Evolutionary conservation across 2,113 vertebrate genomes (phyloP).

Genomic region (Arvicanthis niloticus): DNA sequence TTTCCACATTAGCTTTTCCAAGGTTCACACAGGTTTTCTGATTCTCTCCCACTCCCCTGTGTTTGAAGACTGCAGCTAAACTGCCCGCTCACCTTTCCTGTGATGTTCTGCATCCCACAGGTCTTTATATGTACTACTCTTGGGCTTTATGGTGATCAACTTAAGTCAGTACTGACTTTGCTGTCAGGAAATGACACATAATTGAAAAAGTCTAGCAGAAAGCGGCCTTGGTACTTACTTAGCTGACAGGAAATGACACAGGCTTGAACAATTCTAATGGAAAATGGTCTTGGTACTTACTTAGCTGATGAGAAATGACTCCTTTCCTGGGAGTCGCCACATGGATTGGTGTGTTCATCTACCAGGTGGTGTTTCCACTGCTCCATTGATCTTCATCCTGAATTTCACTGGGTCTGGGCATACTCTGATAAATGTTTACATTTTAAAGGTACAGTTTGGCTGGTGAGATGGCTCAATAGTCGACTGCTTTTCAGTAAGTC

Average conservation of each 20-base stretch:
- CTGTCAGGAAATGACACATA: slow-evolving; percentile 21
- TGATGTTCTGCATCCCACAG: neutral
- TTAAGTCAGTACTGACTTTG: neutral
- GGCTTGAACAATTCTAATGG: neutral
- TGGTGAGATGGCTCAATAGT: no score
- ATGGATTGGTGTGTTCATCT: neutral
- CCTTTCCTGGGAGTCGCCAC: neutral
- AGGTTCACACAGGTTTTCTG: slow-evolving; percentile 1
- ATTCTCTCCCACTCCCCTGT: neutral
- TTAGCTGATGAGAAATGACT: slow-evolving; percentile 12
- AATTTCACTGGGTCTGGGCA: neutral
- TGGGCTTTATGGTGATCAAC: slow-evolving; percentile 7
- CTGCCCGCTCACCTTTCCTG: neutral
- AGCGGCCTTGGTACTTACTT: neutral
- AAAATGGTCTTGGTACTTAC: neutral
- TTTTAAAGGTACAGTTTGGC: slow-evolving; percentile 14
- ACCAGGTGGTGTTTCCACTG: neutral
- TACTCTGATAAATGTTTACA: neutral
- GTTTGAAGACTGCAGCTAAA: neutral
- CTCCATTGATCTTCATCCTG: neutral
- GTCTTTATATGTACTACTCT: neutral
- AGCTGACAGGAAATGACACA: slow-evolving; percentile 13
- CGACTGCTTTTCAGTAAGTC: no score
- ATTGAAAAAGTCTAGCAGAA: neutral
- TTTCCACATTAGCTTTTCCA: neutral